Evolutionary conservation across 1,140 invertebrate genomes (phyloP), one percentile per base, ranked within the genome.

Genomic region (Brachionus rotundiformis): DNA sequence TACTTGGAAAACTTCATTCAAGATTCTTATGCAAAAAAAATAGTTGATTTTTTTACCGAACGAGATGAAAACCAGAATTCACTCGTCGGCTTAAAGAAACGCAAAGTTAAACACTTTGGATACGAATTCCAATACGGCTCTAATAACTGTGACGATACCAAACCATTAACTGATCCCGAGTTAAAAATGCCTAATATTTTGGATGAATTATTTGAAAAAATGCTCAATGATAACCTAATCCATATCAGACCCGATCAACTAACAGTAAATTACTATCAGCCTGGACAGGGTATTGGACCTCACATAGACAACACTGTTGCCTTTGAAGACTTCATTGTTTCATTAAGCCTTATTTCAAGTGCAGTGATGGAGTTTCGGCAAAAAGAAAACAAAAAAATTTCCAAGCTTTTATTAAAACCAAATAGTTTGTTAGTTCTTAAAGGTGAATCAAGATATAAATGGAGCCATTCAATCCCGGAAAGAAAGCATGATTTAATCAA

Each of bases 231-330:
- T 82, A 88, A 77, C 83, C 87, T 86, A 84, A 88, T 86, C 75
- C 88, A 84, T 82, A 83, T 82, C 77, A 82, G 82, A 2, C 95
- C 95, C 31, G 92, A 98, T 90, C 96, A 98, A 86, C 85, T 98
- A 63, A 98, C 96, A 10, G 91, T 98, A 0, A 98, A 98, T 89
- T 91, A 91, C 84, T 98, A 98, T 88, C 84, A 90, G 75, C 93
- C 94, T 81, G 95, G 95, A 10, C 95, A 98, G 91, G 94, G 95
- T 27, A 98, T 98, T 84, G 95, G 95, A 75, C 90, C 92, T 1
- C 96, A 98, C 89, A 91, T 96, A n/a, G 96, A 98, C 85, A 96
- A 94, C 0, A 94, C 96, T 85, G 94, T 94, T 87, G 92, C 93
- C 3, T 98, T 98, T 89, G 92, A 94, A 84, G 92, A 93, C 85